Evolutionary conservation across 2,797 vertebrate genomes (phyloP).

Genomic region (Hafferia zeledoni): DNA sequence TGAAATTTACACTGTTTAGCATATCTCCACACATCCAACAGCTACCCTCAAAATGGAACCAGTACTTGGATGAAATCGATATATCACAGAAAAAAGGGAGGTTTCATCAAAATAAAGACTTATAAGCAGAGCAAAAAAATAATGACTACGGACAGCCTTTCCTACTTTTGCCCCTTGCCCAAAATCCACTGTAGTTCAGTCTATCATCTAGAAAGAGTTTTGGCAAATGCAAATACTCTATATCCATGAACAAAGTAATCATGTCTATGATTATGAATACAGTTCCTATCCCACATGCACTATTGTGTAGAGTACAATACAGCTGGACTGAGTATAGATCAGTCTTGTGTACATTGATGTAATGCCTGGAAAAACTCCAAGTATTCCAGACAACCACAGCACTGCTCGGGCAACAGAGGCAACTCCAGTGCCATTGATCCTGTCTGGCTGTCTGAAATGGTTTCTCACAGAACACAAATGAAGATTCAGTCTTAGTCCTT

Average conservation of each 20-base stretch:
- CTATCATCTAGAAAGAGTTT: not conserved
- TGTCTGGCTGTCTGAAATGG: not conserved
- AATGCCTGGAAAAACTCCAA: not conserved
- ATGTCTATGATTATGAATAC: not conserved
- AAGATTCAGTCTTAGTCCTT: not conserved
- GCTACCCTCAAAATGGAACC: not conserved
- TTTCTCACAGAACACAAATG: not conserved
- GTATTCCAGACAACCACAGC: not conserved
- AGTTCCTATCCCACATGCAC: rapidly evolving
- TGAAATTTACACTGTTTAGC: not conserved
- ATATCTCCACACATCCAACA: not conserved
- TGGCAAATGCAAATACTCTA: not conserved
- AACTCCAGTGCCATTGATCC: not conserved
- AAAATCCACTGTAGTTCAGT: not conserved
- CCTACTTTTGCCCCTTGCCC: not conserved
- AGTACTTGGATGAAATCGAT: not conserved
- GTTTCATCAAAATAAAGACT: not conserved
- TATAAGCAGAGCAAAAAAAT: not conserved
- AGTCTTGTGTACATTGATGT: not conserved
- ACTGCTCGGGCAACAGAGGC: not conserved
- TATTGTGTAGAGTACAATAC: not conserved
- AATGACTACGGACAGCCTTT: not conserved
- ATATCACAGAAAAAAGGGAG: not conserved
- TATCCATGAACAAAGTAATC: not conserved
- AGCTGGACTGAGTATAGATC: not conserved